These are phyloP conservation scores for Panagrolaimus sp. DNA, from an alignment of 1,140 invertebrate species.

Conservation along the genomic window DNA sequence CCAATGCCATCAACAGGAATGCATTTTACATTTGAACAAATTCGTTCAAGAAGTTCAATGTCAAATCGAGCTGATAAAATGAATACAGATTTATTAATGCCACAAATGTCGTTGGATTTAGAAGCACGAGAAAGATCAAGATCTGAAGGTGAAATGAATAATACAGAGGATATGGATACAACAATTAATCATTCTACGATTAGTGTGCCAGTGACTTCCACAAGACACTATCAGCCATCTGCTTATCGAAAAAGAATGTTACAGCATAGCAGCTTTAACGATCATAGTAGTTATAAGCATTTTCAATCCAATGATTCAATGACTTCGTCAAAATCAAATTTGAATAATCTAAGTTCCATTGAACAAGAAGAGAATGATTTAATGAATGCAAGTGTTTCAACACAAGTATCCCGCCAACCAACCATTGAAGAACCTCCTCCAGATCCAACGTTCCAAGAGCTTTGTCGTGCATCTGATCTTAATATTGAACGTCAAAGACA, in stretches of 20 bases:
- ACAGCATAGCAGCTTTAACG: no score
- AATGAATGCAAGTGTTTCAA: conserved; percentile 9
- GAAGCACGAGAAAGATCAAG: conserved; percentile 45
- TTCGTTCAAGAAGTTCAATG: conserved; percentile 47
- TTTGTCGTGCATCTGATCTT: conserved; percentile 40
- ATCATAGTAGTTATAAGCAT: background rate
- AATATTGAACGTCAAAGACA: conserved; percentile 31
- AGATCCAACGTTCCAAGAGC: conserved; percentile 44
- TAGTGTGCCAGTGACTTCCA: conserved; percentile 37
- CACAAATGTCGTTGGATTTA: conserved; percentile 17
- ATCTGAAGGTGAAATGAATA: conserved; percentile 52
- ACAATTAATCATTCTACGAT: conserved; percentile 47
- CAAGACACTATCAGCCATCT: no score
- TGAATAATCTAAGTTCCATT: background rate
- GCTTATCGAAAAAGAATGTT: background rate
- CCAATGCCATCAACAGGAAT: conserved; percentile 27
- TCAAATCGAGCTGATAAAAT: conserved; percentile 37
- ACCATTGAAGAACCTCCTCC: conserved; percentile 52
- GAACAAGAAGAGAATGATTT: background rate
- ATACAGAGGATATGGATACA: conserved; percentile 30
- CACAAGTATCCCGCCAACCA: conserved; percentile 42
- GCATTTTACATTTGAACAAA: conserved; percentile 50
- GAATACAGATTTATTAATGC: conserved; percentile 19
- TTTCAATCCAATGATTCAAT: conserved; percentile 9
- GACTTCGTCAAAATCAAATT: background rate